Conservation (phyloP, 1,140 invertebrate species). For the Lepidostoma basale region DNA sequence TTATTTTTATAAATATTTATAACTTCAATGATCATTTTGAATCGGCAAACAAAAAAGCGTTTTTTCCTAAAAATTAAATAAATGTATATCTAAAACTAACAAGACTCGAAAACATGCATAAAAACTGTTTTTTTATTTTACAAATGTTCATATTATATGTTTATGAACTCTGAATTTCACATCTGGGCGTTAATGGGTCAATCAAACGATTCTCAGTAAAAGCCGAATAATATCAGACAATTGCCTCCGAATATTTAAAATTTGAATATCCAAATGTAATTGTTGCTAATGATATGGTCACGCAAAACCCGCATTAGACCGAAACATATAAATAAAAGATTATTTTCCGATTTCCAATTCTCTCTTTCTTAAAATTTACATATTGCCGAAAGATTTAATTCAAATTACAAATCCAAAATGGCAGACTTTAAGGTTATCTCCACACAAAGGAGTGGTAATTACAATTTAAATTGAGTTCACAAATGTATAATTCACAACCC, state of each 20-base stretch:
- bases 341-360: constrained; percentile 12
- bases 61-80: too few relatives aligned
- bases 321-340: background rate
- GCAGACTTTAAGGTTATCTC: too few relatives aligned
- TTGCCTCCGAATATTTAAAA: constrained; percentile 21
- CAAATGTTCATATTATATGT: too few relatives aligned
- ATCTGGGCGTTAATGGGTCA: too few relatives aligned
- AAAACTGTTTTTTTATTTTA: too few relatives aligned
- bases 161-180: too few relatives aligned
- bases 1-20: too few relatives aligned
- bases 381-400: background rate
- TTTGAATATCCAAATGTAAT: constrained; percentile 24
- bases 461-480: background rate
- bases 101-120: too few relatives aligned
- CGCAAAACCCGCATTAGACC: constrained; percentile 32
- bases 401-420: background rate
- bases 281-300: constrained; percentile 21
- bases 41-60: too few relatives aligned
- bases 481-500: background rate
- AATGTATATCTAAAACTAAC: too few relatives aligned
- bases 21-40: too few relatives aligned
- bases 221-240: constrained; percentile 20
- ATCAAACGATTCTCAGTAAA: too few relatives aligned
- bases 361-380: background rate
- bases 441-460: background rate